A percentile compares a stretch with the other conserved stretches of the same genome.
Conservation (phyloP, 2,113 vertebrate genomes). For the Prionailurus bengalensis region DNA sequence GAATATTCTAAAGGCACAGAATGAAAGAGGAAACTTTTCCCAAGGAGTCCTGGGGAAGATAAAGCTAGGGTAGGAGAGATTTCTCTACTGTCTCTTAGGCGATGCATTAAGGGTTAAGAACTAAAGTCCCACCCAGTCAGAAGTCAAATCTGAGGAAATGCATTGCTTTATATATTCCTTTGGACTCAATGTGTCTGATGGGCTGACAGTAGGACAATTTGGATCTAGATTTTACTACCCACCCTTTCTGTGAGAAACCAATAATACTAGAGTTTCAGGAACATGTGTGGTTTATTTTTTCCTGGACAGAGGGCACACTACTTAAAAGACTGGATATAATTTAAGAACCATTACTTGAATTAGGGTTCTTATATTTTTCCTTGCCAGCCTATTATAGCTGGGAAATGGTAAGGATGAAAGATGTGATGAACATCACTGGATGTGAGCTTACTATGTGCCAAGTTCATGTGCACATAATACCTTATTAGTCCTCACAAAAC, state of each 20-base stretch:
- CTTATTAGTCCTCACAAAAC: neutral
- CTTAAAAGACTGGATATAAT: neutral
- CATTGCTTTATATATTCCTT: neutral
- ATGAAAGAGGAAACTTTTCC: neutral
- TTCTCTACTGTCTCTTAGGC: neutral
- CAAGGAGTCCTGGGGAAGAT: neutral
- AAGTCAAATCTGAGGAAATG: neutral
- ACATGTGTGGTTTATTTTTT: neutral
- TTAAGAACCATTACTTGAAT: neutral
- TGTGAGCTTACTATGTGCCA: neutral
- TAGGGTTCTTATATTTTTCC: neutral
- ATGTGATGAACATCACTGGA: fast-evolving
- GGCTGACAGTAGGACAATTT: neutral
- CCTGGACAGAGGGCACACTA: neutral
- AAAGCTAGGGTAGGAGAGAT: neutral
- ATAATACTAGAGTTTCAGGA: neutral
- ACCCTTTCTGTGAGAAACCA: neutral
- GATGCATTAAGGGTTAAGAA: neutral
- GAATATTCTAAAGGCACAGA: neutral
- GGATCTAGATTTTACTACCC: neutral
- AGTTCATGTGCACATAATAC: neutral
- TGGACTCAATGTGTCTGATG: neutral
- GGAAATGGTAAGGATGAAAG: neutral
- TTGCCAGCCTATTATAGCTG: neutral
- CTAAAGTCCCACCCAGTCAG: neutral